A percentile compares a stretch with the other conserved stretches of the same genome.
Conservation (phyloP, 2,888 invertebrate genomes). For the Torymus tubicola region DNA sequence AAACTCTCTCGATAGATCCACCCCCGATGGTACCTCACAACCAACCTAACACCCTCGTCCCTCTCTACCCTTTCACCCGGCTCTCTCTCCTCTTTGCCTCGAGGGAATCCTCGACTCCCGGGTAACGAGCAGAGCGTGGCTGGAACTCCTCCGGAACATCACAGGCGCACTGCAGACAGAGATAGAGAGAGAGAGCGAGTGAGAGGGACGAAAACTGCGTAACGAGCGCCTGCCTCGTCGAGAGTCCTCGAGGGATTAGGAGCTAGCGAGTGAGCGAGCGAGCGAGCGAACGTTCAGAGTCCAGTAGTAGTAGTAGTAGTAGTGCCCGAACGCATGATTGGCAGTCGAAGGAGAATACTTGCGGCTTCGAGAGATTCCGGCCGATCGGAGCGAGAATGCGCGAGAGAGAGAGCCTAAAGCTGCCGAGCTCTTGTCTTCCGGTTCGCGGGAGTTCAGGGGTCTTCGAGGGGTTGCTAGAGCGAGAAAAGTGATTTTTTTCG, state of each 20-base stretch:
- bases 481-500: constrained; percentile 24
- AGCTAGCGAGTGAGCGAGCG: no score
- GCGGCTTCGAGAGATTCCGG: constrained; percentile 50
- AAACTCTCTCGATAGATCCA: no score
- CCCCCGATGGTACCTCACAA: no score
- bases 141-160: neutral
- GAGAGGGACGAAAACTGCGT: constrained; percentile 38
- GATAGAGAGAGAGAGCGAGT: constrained; percentile 31
- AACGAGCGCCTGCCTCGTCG: constrained; percentile 27
- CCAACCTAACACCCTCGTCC: no score
- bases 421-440: no score
- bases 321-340: constrained; percentile 69
- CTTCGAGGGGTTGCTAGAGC: constrained; percentile 1
- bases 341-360: constrained; percentile 70
- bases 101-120: neutral
- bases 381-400: constrained; percentile 19
- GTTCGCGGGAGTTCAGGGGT: no score
- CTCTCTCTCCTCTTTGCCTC: no score
- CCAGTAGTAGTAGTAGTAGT: constrained; percentile 64
- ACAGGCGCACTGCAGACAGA: no score
- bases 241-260: constrained; percentile 73
- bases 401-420: neutral
- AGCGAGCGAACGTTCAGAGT: constrained; percentile 55
- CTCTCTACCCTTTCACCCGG: no score
- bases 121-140: constrained; percentile 31